Base-by-base conservation (phyloP, 2,888 invertebrate species). In the Biston stratarius region DNA sequence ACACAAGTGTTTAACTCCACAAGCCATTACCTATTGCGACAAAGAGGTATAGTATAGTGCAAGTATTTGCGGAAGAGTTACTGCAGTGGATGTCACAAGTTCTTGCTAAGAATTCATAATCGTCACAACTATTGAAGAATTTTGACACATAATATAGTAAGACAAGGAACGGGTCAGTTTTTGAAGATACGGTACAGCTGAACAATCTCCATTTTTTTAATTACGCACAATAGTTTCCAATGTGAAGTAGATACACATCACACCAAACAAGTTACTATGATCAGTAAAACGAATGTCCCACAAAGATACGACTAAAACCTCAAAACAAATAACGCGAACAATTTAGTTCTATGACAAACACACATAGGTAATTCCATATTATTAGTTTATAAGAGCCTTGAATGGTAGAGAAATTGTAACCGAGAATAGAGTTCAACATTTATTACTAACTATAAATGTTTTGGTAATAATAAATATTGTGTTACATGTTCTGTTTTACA, bases 121-220 rank as follows among this genome's bases (percentile, higher is more conserved):
- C 69, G 69, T 70, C 68, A 72, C 67, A 70, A 67, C 69, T 67
- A 69, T 49, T 69, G 70, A 72, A 69, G 71, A n/a, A n/a, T n/a
- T n/a, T n/a, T n/a, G n/a, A n/a, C n/a, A n/a, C n/a, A n/a, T n/a
- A n/a, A n/a, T n/a, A n/a, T n/a, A n/a, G n/a, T n/a, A n/a, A n/a
- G n/a, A n/a, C 71, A 69, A 58, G 61, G 63, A 24, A 24, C 24
- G 24, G n/a, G n/a, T n/a, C n/a, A n/a, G n/a, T n/a, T n/a, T n/a
- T n/a, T n/a, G n/a, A n/a, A n/a, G n/a, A n/a, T n/a, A n/a, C n/a
- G n/a, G n/a, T n/a, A n/a, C n/a, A n/a, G n/a, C n/a, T n/a, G n/a
- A n/a, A n/a, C 24, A 24, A 24, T 24, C 1, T 24, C 1, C 3
- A 24, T 24, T 24, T 24, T 24, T 24, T 24, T 24, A 24, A 24